phyloP scores from a whole-genome alignment of 1,140 invertebrate genomes.

The Papilio polyxenes region DNA sequence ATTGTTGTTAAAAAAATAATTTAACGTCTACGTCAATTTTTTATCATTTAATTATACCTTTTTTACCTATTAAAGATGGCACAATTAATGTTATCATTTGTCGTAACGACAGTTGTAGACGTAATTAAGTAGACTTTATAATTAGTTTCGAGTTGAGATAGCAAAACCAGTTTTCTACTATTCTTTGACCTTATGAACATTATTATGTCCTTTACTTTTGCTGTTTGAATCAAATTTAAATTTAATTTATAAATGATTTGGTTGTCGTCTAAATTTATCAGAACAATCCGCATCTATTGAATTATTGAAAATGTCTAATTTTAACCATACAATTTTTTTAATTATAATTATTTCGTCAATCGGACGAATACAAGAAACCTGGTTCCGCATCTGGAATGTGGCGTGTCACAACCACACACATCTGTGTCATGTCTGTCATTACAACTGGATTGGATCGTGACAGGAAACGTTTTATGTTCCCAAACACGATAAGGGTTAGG shows the following conservation, averaged over 20 bases:
- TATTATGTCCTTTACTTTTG: neutral
- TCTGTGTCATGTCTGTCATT: slow-evolving; percentile 13
- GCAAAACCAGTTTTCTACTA: slow-evolving; percentile 40
- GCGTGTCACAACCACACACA: neutral
- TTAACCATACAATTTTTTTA: neutral
- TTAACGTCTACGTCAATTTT: neutral
- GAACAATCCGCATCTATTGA: neutral
- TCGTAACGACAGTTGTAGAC: slow-evolving; percentile 35
- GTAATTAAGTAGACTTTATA: slow-evolving; percentile 33
- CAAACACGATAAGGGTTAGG: slow-evolving; percentile 9
- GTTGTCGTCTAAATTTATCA: neutral
- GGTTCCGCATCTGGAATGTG: neutral
- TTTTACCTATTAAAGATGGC: slow-evolving; percentile 24
- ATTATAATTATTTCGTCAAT: too few species aligned
- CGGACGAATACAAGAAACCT: neutral
- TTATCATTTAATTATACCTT: neutral
- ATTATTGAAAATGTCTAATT: neutral
- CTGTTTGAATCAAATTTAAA: neutral
- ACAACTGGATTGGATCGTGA: neutral
- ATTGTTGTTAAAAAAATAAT: slow-evolving; percentile 15
- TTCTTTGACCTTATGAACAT: slow-evolving; percentile 18
- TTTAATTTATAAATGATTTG: slow-evolving; percentile 7
- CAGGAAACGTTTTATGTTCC: neutral
- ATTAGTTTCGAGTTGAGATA: slow-evolving; percentile 47
- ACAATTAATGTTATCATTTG: slow-evolving; percentile 40